These are phyloP conservation scores for Azemiops feae DNA, from an alignment of 2,113 vertebrate species.

Conservation along the genomic window DNA sequence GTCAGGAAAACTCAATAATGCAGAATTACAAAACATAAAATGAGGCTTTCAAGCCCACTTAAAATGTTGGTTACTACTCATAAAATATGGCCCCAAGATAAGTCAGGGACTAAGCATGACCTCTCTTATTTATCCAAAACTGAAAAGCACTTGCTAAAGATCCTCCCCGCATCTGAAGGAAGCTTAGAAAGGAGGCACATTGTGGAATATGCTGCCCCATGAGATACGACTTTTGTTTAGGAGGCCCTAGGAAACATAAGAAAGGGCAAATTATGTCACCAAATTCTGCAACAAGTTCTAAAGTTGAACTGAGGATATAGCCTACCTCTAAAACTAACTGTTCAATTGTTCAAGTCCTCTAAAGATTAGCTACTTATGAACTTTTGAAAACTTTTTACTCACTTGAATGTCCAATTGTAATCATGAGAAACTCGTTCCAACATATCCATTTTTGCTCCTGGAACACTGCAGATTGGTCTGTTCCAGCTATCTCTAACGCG, in stretches of 20 bases:
- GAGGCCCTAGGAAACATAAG: background rate
- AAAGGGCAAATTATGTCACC: background rate
- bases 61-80: background rate
- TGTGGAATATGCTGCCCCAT: background rate
- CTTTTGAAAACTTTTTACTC: conserved; percentile 59
- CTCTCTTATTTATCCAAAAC: background rate
- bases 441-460: conserved; percentile 90
- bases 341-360: background rate
- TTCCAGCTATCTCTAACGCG: conserved; percentile 97
- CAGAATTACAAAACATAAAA: background rate
- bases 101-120: background rate
- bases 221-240: background rate
- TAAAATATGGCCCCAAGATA: background rate
- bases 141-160: background rate
- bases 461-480: conserved; percentile 89
- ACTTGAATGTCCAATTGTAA: conserved; percentile 97
- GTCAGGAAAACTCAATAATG: background rate
- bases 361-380: background rate
- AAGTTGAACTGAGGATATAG: background rate
- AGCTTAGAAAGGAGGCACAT: background rate
- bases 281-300: background rate
- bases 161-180: background rate
- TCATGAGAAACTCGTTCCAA: conserved; percentile 85
- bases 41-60: background rate
- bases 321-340: background rate